Evolutionary conservation across 2,888 invertebrate species (phyloP).

Genomic region (Cantharis rufa): DNA sequence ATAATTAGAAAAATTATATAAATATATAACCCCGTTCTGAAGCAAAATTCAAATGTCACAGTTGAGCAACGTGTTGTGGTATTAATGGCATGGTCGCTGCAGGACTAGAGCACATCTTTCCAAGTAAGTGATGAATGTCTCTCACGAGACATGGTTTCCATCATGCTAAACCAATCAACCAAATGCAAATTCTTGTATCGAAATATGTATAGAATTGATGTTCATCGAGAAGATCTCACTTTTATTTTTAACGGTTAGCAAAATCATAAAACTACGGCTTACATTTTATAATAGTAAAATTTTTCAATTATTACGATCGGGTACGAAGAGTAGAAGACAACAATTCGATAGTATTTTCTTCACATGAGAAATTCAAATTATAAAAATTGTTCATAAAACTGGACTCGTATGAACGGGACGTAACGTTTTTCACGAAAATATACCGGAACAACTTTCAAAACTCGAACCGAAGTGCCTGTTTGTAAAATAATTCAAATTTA

Average conservation of each 20-base stretch:
- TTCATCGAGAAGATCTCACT: conserved; percentile 1
- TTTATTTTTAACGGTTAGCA: neutral
- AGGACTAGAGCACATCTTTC: conserved; percentile 28
- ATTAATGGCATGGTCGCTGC: conserved; percentile 30
- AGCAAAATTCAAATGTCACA: conserved; percentile 19
- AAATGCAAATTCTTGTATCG: conserved; percentile 37
- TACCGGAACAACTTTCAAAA: neutral
- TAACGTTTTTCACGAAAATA: neutral
- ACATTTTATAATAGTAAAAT: neutral
- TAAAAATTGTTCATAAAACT: neutral
- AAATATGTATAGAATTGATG: conserved; percentile 24
- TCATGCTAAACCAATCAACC: conserved; percentile 43
- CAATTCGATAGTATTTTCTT: neutral
- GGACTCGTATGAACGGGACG: no score
- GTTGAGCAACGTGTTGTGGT: conserved; percentile 28
- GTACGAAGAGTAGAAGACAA: no score
- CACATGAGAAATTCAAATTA: neutral
- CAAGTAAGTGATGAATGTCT: conserved; percentile 43
- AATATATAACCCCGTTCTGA: neutral
- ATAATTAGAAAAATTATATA: neutral
- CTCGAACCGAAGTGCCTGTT: neutral
- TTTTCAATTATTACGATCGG: no score
- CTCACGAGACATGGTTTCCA: conserved; percentile 40
- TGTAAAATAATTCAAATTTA: neutral
- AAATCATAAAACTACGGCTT: neutral